Evolutionary conservation across 2,888 invertebrate genomes (phyloP).

Genomic region (Erynnis tages): DNA sequence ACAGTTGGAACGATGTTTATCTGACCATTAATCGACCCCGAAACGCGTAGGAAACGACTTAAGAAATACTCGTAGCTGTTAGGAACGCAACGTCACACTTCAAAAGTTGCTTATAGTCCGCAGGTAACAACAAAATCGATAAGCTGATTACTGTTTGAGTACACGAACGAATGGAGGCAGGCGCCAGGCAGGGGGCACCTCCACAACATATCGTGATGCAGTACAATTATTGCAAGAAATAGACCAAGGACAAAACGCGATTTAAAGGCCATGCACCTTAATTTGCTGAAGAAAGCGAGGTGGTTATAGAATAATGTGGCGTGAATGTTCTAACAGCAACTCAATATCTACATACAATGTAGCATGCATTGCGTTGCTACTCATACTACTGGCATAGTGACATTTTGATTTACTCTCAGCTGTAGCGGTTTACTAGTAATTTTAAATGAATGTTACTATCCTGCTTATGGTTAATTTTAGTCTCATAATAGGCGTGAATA

Average conservation of each 20-base stretch:
- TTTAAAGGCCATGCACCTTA: slow-evolving; percentile 50
- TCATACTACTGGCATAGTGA: too few species aligned
- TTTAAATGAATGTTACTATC: too few species aligned
- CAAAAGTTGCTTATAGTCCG: slow-evolving; percentile 36
- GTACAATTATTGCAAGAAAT: slow-evolving; percentile 70
- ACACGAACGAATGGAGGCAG: slow-evolving; percentile 36
- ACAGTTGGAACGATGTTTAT: slow-evolving; percentile 3
- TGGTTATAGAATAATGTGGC: slow-evolving; percentile 4
- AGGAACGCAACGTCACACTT: slow-evolving; percentile 8
- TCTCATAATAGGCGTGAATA: too few species aligned
- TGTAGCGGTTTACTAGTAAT: too few species aligned
- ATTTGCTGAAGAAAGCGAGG: slow-evolving; percentile 3
- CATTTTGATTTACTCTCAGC: too few species aligned
- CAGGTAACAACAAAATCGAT: slow-evolving; percentile 44
- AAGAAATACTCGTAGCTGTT: background rate
- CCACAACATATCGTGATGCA: slow-evolving; percentile 64
- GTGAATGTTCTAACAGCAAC: background rate
- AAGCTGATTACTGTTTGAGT: slow-evolving; percentile 39
- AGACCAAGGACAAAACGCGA: slow-evolving; percentile 65
- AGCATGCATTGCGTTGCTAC: background rate
- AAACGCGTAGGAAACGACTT: background rate
- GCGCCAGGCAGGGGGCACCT: slow-evolving; percentile 43
- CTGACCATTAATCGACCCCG: slow-evolving; percentile 12
- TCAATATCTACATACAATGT: background rate
- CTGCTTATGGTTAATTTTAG: too few species aligned